Evolutionary conservation across 2,888 invertebrate species (phyloP), one percentile per base, ranked within the genome.

Genomic region (Xestia xanthographa): DNA sequence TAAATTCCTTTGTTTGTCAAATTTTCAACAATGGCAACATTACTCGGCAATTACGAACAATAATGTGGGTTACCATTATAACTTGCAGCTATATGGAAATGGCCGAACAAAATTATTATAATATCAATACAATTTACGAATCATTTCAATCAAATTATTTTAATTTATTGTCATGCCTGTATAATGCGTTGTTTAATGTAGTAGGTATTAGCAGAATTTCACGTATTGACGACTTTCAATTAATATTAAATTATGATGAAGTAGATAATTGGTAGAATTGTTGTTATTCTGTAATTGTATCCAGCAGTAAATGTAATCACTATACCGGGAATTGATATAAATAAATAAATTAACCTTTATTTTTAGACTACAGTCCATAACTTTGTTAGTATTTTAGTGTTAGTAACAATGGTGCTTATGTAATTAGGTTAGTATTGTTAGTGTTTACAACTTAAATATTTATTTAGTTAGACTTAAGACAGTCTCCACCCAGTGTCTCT

Each of bases 41-140:
- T 78, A 74, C 68, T 53, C 14, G 20, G 29, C 34, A 75, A 80
- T 76, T 68, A 72, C 17, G 38, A 68, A 78, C 66, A 80, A 73
- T 72, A 69, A 65, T 74, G 60, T 66, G 58, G 50, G 70, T 69
- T 72, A 50, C 53, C 60, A 72, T 62, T 73, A 77, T 77, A 77
- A 80, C 72, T 76, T 14, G 26, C 66, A 66, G 80, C 65, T n/a
- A 70, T 75, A 80, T 85, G 73, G 72, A 79, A 84, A 86, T 86
- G 68, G 60, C 62, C 53, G 70, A 62, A 66, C 29, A 56, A 65
- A 75, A 80, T 82, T 87, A 76, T 43, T 68, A 80, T 70, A 60
- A 85, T 78, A 78, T 50, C 14, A 73, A 67, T 72, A 74, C 12
- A 65, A 76, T 86, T 75, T 75, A 68, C 45, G 68, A 82, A 72